These are phyloP conservation scores for Ageneiosus marmoratus DNA, from an alignment of 2,113 vertebrate species.

Conservation along the genomic window DNA sequence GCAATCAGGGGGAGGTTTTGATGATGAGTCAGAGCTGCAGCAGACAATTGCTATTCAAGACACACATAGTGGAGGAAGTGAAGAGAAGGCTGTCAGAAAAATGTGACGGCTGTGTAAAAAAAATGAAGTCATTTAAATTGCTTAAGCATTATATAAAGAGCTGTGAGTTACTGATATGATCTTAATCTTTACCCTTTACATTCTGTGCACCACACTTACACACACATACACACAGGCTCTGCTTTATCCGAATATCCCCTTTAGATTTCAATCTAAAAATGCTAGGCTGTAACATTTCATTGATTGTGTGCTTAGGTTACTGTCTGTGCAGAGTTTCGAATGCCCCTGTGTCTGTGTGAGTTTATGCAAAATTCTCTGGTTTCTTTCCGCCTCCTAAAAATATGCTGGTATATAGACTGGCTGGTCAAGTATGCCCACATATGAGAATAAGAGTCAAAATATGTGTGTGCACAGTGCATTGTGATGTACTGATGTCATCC, in stretches of 20 bases:
- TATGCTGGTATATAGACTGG: not conserved
- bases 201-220: not conserved
- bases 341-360: not conserved
- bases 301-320: conserved; percentile 2
- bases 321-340: conserved; percentile 2
- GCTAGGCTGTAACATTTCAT: not conserved
- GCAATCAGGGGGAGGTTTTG: conserved; percentile 28
- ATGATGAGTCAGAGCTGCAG: conserved; percentile 32
- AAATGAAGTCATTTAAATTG: not conserved
- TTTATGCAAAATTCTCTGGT: not conserved
- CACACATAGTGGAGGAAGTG: conserved; percentile 12
- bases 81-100: conserved; percentile 26
- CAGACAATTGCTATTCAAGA: conserved; percentile 26
- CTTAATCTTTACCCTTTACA: conserved; percentile 6
- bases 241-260: not conserved
- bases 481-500: no score
- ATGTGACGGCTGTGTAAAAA: not conserved
- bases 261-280: conserved; percentile 7
- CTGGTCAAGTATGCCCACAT: not conserved
- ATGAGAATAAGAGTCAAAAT: not conserved
- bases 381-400: not conserved
- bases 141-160: conserved; percentile 18
- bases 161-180: not conserved
- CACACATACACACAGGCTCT: not conserved
- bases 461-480: no score